Evolutionary conservation across 2,113 vertebrate genomes (phyloP), one percentile per base, ranked within the genome.

Genomic region (Cryptomyrus ogoouensis): DNA sequence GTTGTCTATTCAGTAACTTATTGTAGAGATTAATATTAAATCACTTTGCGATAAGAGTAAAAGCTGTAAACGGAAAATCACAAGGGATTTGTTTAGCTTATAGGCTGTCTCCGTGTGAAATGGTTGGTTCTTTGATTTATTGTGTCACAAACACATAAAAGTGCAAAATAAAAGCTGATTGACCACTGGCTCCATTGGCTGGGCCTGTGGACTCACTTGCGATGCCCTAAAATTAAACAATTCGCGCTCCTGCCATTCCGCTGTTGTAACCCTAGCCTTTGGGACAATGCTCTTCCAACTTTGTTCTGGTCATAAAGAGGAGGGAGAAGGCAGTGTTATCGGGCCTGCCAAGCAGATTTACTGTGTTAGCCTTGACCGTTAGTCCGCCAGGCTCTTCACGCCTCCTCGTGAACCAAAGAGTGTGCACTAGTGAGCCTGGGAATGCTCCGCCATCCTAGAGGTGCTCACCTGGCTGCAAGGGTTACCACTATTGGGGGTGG

Each of bases 351-450:
- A 92, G 91, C 93, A 95, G 96, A 97, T 97, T 97, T 97, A 97
- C 90, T 91, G 94, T 89, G 74, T 89, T 93, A 91, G 94, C 97
- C 97, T 97, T 97, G 97, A 96, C 95, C 88, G 12, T 91, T 90
- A 93, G 24, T 39, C 85, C 12, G 31, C 89, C 90, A 89, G 44
- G 44, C 44, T 84, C 44, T 13, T 46, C 90, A 89, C 89, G 91
- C 62, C 94, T 91, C 90, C 90, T 89, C 8, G 85, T 92, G 90
- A 90, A 93, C 90, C 74, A 0, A 5, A 92, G 93, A 94, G 13
- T 53, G 5, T 35, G 31, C 52, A 58, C 15, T 58, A 31, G 50
- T 21, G 52, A 56, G 27, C 6, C 87, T 42, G 53, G 87, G 42
- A 46, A 46, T 9, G 15, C 10, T 10, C 31, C 10, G 31, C 83